Evolutionary conservation across 2,888 invertebrate species (phyloP).

Genomic region (Diplazon laetatorius): DNA sequence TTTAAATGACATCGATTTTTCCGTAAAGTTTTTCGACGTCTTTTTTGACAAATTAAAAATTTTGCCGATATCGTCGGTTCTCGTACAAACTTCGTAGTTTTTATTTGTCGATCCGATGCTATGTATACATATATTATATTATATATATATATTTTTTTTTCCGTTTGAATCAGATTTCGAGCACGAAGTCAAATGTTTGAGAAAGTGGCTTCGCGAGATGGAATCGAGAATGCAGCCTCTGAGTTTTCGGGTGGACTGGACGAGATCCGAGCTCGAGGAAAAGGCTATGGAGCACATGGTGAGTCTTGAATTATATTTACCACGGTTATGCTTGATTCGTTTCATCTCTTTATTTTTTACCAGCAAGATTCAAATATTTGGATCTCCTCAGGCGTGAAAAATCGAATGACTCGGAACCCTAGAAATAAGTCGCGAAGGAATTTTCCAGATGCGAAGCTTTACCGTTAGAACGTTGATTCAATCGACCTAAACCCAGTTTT

Average conservation of each 20-base stretch:
- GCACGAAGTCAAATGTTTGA: slow-evolving; percentile 89
- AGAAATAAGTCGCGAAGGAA: slow-evolving; percentile 28
- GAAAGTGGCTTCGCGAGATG: slow-evolving; percentile 94
- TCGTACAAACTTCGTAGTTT: too few species aligned
- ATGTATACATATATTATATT: too few species aligned
- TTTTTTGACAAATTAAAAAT: too few species aligned
- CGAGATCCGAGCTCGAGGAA: slow-evolving; percentile 89
- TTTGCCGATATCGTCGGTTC: too few species aligned
- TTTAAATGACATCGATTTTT: too few species aligned
- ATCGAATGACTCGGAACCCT: too few species aligned
- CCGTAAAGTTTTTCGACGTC: too few species aligned
- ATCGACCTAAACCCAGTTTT: slow-evolving; percentile 40
- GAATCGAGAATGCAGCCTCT: slow-evolving; percentile 91
- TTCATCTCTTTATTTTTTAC: not conserved
- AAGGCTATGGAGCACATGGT: slow-evolving; percentile 94
- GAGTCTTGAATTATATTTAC: slow-evolving; percentile 79
- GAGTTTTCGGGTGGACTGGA: slow-evolving; percentile 88
- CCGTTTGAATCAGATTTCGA: slow-evolving; percentile 86
- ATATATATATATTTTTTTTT: not conserved
- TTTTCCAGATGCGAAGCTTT: slow-evolving; percentile 36
- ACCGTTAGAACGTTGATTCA: slow-evolving; percentile 35
- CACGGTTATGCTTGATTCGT: not conserved
- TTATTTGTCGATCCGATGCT: too few species aligned
- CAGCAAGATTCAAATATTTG: not conserved
- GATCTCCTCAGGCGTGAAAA: too few species aligned